Conservation (phyloP, 2,113 vertebrate genomes). For the Cyanistes caeruleus region DNA sequence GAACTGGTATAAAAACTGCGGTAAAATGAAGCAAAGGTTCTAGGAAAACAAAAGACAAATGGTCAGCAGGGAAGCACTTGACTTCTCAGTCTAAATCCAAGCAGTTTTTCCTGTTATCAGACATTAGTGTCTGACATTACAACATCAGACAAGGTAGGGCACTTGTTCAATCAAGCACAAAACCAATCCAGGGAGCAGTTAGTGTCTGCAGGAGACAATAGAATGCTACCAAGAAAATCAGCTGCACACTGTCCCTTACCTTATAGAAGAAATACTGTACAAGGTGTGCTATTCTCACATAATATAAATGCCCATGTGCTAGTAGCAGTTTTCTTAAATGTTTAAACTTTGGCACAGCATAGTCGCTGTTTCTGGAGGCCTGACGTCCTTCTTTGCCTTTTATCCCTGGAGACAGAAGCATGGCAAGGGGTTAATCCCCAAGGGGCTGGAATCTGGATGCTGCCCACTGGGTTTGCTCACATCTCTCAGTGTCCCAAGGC, state of each 20-base stretch:
- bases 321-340: slow-evolving; percentile 92
- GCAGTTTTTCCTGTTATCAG: not conserved
- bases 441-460: not conserved
- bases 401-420: slow-evolving; percentile 80
- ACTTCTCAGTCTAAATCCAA: not conserved
- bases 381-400: slow-evolving; percentile 98
- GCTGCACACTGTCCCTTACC: slow-evolving; percentile 71
- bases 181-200: not conserved
- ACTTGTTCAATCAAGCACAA: not conserved
- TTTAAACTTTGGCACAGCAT: slow-evolving; percentile 95
- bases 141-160: not conserved
- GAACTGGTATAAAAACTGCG: slow-evolving; percentile 99
- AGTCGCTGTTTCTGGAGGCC: slow-evolving; percentile 96
- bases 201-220: not conserved
- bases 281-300: slow-evolving; percentile 96
- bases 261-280: slow-evolving; percentile 99
- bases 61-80: not conserved
- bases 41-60: slow-evolving; percentile 61
- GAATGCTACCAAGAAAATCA: not conserved
- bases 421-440: not conserved
- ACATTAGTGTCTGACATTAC: not conserved
- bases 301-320: slow-evolving; percentile 97
- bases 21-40: slow-evolving; percentile 99
- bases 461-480: not conserved
- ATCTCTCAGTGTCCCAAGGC: not conserved